A percentile compares a stretch with the other conserved stretches of the same genome.
Conservation (phyloP, 2,113 vertebrate species). For the Gasterosteus nipponicus region DNA sequence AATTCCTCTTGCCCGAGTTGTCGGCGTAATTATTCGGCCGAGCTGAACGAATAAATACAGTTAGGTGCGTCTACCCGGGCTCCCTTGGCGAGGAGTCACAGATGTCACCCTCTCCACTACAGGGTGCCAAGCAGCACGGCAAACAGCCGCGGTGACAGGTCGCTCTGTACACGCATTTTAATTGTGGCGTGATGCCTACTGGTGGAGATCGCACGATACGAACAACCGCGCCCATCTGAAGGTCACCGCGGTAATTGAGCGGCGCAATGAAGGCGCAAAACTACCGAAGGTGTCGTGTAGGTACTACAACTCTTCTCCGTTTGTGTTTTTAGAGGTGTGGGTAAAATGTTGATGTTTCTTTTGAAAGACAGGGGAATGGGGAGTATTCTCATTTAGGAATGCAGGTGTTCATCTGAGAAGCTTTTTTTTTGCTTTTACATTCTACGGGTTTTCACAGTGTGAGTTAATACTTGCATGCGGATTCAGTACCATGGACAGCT, state of each 20-base stretch:
- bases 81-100: constrained; percentile 68
- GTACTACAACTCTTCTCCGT: neutral
- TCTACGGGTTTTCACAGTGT: neutral
- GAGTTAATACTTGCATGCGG: neutral
- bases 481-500: constrained; percentile 45
- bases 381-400: neutral
- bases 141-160: constrained; percentile 65
- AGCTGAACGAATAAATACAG: constrained; percentile 40
- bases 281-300: neutral
- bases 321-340: neutral
- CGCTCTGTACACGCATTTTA: constrained; percentile 71
- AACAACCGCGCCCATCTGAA: constrained; percentile 70
- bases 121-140: constrained; percentile 66
- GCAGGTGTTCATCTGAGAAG: neutral
- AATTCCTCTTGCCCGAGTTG: constrained; percentile 23
- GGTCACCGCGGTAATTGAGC: constrained; percentile 61
- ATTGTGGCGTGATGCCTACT: constrained; percentile 71
- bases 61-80: constrained; percentile 50
- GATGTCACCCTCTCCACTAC: constrained; percentile 71
- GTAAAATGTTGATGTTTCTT: neutral
- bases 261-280: constrained; percentile 2
- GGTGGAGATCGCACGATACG: constrained; percentile 62
- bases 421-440: neutral
- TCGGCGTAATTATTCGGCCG: constrained; percentile 48
- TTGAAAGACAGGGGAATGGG: neutral